phyloP scores from a whole-genome alignment of 1,140 invertebrate genomes.

The Pogonognathellus flavescens region DNA sequence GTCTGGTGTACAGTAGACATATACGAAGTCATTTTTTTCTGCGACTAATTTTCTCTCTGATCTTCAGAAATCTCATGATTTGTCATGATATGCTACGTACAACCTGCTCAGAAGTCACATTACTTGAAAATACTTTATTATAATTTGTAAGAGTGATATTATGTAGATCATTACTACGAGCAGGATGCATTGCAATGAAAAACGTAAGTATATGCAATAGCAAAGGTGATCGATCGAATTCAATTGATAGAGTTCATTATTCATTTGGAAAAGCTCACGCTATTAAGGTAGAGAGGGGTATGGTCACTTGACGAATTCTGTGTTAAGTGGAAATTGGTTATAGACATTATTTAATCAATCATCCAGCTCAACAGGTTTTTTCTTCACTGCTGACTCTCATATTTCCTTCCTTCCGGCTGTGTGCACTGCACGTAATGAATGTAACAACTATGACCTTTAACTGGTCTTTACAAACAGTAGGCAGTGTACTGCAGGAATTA shows the following conservation, averaged over 20 bases:
- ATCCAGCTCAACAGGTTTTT: constrained; percentile 31
- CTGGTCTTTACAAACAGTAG: background rate
- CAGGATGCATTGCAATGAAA: too few species aligned
- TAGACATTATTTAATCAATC: constrained; percentile 36
- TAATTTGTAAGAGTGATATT: too few species aligned
- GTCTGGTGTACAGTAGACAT: too few species aligned
- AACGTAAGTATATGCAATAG: background rate
- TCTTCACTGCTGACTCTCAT: constrained; percentile 1
- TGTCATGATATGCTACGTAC: too few species aligned
- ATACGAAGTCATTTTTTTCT: too few species aligned
- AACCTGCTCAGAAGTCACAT: too few species aligned
- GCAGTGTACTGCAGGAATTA: background rate
- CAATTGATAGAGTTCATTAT: background rate
- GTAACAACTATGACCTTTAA: constrained; percentile 30
- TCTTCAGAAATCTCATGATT: too few species aligned
- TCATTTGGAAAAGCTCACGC: background rate
- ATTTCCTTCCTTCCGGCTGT: constrained; percentile 37
- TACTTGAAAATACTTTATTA: too few species aligned
- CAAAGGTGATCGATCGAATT: constrained; percentile 17
- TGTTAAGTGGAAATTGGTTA: background rate
- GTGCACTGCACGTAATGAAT: constrained; percentile 2
- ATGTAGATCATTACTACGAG: too few species aligned
- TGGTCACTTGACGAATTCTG: background rate
- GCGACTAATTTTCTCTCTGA: too few species aligned
- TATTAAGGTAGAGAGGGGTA: background rate